Evolutionary conservation across 2,888 invertebrate species (phyloP), one percentile per base, ranked within the genome.

Genomic region (Salpingus planirostris): DNA sequence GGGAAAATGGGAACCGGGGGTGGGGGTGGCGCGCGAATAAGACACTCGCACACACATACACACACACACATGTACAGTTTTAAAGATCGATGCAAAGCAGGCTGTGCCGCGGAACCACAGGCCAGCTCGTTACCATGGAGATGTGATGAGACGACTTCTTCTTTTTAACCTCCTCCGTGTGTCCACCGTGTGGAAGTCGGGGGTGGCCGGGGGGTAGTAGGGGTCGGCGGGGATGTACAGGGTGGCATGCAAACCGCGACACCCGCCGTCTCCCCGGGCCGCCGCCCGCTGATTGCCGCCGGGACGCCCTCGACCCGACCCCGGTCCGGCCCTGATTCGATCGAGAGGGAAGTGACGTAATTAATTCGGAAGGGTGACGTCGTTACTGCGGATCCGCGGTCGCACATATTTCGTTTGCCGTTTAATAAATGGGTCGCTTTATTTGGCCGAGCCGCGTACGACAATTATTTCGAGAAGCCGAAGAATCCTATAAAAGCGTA

Each of bases 71-170:
- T 50, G 49, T 49, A 56, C 57, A 62, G 62, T 64, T 65, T 65
- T 65, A 65, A 65, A 64, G 65, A 65, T 65, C 65, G 64, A 65
- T 65, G 65, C 63, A 65, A 65, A 65, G 63, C 63, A 65, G 55
- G 49, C 43, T 43, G 49, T 45, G 48, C 46, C 45, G 46, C 52
- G 49, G 50, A 52, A 61, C 61, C 60, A 60, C 61, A 61, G 65
- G 64, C 61, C 59, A 63, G 63, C 64, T 64, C 65, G 65, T 65
- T 65, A 65, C 65, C 64, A 65, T 65, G 65, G 65, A 58, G 65
- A 65, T 65, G 64, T 64, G 65, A 62, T 62, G 62, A 64, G 63
- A 62, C 59, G 60, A 60, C 63, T 64, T 64, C 62, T 64, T 63
- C 63, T 64, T 65, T 65, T 64, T 65, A 64, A 64, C 64, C 64